Base-by-base conservation (phyloP, 1,140 invertebrate genomes). In the Lordiphosa mommai region DNA sequence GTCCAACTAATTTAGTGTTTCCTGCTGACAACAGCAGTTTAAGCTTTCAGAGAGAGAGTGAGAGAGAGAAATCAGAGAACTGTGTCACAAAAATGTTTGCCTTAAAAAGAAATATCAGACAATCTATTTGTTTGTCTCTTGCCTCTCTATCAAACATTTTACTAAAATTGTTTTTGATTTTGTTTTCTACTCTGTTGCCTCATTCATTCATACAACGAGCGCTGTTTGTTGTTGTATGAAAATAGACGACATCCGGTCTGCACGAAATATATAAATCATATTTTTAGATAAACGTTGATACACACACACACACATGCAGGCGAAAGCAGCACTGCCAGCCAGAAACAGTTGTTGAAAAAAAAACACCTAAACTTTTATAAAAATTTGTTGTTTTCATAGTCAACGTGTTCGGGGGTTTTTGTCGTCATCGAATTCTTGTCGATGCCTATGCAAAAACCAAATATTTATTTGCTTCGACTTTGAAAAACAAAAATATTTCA, bases 191-290 rank as follows among this genome's bases (percentile, higher is more conserved):
- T 20, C 36, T 56, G 49, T 41, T 40, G 59, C 59, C 48, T 67
- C 50, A 59, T 70, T 69, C 67, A 69, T 70, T 70, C 58, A 63
- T 70, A 51, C 43, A 46, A 43, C 53, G 32, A 47, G 40, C 32
- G 44, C 20, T 69, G 38, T 52, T 61, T 67, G 55, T 72, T 82
- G 51, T 66, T 67, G 68, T 67, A 59, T 76, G 72, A 86, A 86
- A 86, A 86, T 86, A 86, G 82, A 86, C 82, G 64, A 86, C 82
- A 85, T 85, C 79, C 79, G 79, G 79, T 85, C 73, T 85, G 70
- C 61, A 79, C 53, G 68, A 84, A 72, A 76, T 63, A 73, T 85
- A 85, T 79, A 85, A 82, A 82, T 82, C 77, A 85, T 85, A 85
- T 85, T 85, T 85, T 79, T 85, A 86, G 79, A 73, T 85, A 79